Evolutionary conservation across 2,888 invertebrate genomes (phyloP).

Genomic region (Flexamia atlantica): DNA sequence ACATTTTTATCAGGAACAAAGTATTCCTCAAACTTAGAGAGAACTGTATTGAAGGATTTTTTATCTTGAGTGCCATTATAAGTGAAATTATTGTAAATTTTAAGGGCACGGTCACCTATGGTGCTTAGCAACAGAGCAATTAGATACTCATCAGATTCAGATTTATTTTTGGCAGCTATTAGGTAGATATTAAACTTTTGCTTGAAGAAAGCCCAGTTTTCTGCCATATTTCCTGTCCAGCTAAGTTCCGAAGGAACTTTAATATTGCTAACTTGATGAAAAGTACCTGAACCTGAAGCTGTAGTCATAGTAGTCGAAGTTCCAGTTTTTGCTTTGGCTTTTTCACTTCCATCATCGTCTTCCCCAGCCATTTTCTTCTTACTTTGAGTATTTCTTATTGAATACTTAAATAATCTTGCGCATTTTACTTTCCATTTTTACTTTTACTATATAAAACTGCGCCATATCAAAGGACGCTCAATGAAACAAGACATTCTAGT

Average conservation of each 20-base stretch:
- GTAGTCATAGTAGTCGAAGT: neutral
- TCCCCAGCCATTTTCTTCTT: too few species aligned
- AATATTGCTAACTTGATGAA: neutral
- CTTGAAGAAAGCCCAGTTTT: neutral
- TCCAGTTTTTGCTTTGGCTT: neutral
- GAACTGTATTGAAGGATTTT: neutral
- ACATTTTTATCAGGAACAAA: slow-evolving; percentile 16
- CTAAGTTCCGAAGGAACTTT: neutral
- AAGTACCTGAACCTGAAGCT: neutral
- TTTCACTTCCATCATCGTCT: too few species aligned
- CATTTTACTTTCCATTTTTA: too few species aligned
- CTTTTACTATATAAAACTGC: too few species aligned
- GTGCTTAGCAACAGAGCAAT: neutral
- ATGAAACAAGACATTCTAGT: too few species aligned
- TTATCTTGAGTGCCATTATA: neutral
- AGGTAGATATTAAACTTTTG: neutral
- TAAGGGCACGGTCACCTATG: neutral
- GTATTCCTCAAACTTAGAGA: neutral
- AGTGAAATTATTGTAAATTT: neutral
- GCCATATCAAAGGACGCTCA: too few species aligned
- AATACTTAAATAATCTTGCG: too few species aligned
- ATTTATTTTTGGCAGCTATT: neutral
- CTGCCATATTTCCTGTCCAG: slow-evolving; percentile 1
- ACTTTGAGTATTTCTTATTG: too few species aligned
- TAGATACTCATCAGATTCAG: neutral